These are phyloP conservation scores for Schizopygopsis malacanthus DNA, from an alignment of 2,797 vertebrate genomes.

Conservation along the genomic window DNA sequence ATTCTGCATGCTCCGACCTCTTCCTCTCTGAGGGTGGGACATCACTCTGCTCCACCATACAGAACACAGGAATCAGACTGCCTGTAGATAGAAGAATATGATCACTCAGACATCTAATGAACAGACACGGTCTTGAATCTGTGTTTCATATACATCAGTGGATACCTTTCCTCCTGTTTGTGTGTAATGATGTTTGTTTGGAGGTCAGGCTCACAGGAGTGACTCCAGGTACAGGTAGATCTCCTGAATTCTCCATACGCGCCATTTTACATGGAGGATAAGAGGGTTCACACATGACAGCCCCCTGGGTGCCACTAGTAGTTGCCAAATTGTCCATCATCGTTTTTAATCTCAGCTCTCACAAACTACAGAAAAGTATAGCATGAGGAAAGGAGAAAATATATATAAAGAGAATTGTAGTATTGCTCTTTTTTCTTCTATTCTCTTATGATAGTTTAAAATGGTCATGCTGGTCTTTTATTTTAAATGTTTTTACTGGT, in stretches of 20 bases:
- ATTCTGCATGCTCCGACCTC: conserved; percentile 93
- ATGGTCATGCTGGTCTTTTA: not conserved
- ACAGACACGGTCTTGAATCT: not conserved
- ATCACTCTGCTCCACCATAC: conserved; percentile 94
- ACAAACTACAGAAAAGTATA: conserved; percentile 1
- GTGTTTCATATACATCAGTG: not conserved
- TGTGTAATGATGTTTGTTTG: conserved; percentile 23
- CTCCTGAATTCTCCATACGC: conserved; percentile 25
- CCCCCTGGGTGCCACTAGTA: conserved; percentile 37
- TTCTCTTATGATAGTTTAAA: not conserved
- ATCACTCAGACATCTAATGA: conserved; percentile 5
- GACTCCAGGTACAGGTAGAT: conserved; percentile 25
- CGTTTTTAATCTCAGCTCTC: not conserved
- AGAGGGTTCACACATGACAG: conserved; percentile 23
- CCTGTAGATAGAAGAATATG: conserved; percentile 71
- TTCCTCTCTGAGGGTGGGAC: conserved; percentile 84
- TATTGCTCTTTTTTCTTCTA: not conserved
- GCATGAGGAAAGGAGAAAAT: not conserved
- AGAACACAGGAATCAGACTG: conserved; percentile 96
- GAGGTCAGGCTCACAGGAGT: conserved; percentile 16
- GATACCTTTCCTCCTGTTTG: conserved; percentile 28
- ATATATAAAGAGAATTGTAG: not conserved
- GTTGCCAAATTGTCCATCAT: conserved; percentile 37
- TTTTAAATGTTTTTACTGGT: not conserved
- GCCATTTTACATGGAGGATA: conserved; percentile 35